Percentiles rank a stretch among this genome's conserved stretches.
Evolutionary conservation across 2,113 vertebrate species (phyloP).

Genomic region (Gambusia affinis): DNA sequence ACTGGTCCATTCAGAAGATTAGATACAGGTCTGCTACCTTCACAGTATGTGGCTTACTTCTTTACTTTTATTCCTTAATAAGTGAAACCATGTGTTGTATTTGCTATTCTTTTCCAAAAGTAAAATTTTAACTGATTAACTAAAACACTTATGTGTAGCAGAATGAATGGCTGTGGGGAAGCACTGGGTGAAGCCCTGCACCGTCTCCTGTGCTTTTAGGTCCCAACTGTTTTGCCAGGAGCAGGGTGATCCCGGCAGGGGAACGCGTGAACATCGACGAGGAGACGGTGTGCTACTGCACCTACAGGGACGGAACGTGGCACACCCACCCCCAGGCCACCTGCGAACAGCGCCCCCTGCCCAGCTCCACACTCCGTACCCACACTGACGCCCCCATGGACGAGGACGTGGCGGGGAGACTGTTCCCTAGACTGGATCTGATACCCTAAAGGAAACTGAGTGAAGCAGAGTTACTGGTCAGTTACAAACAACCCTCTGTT

Average conservation of each 20-base stretch:
- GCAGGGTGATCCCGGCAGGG: slow-evolving; percentile 78
- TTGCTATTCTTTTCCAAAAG: no score
- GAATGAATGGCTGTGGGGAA: no score
- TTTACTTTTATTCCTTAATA: no score
- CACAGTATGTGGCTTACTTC: no score
- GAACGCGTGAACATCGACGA: slow-evolving; percentile 75
- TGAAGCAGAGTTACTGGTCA: neutral
- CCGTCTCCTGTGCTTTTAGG: slow-evolving; percentile 52
- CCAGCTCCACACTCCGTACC: slow-evolving; percentile 28
- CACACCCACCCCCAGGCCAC: slow-evolving; percentile 72
- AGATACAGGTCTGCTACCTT: no score
- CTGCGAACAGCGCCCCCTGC: slow-evolving; percentile 49
- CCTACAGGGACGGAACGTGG: slow-evolving; percentile 74
- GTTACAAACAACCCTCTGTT: slow-evolving; percentile 1
- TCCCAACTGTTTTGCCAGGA: slow-evolving; percentile 82
- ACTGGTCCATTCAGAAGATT: no score
- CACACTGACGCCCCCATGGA: slow-evolving; percentile 33
- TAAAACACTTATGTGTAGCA: no score
- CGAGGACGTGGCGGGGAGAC: slow-evolving; percentile 31
- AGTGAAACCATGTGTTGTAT: no score
- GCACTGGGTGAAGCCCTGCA: neutral
- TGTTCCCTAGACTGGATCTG: slow-evolving; percentile 63
- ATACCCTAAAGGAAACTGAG: slow-evolving; percentile 67
- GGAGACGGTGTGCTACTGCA: slow-evolving; percentile 79
- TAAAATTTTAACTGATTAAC: no score